Base-by-base conservation (phyloP, 2,113 vertebrate genomes). In the Odocoileus virginianus region DNA sequence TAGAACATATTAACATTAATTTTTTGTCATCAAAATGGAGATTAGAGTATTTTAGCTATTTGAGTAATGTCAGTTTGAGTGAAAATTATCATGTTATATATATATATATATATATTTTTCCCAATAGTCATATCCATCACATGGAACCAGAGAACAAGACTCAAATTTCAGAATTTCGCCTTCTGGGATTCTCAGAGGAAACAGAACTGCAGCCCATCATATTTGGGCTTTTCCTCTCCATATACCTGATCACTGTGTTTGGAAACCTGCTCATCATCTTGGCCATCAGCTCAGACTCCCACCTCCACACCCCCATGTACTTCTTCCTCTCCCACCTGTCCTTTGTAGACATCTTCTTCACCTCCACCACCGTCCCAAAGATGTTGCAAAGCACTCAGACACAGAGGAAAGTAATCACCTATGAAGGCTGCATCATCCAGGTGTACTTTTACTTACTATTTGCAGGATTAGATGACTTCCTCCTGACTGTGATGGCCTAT, bases 401-500 rank as follows among this genome's bases (percentile, higher is more conserved):
- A 64, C 30, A 64, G 15, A n/a, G 7, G 30, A 64, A 17, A n/a
- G 61, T n/a, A 13, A n/a, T n/a, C 2, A n/a, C 15, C 7, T 64
- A 64, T n/a, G 30, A 64, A 64, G 30, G 61, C 30, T 64, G 61
- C 61, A n/a, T 64, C 15, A 0, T 64, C 15, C 61, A 43, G 71
- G 36, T 76, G 23, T 43, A 76, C 43, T 76, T 76, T 76, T 76
- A 76, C 12, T 40, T 76, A 43, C 40, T 97, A 11, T 93, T 94
- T 87, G 60, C 10, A 54, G 85, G 55, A 2, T 27, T 82, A 14
- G 92, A 97, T 10, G 45, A 57, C 33, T 87, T 90, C 2, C 67
- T 97, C 4, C 60, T 97, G 47, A 50, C 78, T 0, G 88, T 83
- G 19, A 97, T 94, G 96, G 87, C 94, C 54, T 97, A 89, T 85